Evolutionary conservation across 2,888 invertebrate genomes (phyloP), one percentile per base, ranked within the genome.

Genomic region (Drosophila eohydei): DNA sequence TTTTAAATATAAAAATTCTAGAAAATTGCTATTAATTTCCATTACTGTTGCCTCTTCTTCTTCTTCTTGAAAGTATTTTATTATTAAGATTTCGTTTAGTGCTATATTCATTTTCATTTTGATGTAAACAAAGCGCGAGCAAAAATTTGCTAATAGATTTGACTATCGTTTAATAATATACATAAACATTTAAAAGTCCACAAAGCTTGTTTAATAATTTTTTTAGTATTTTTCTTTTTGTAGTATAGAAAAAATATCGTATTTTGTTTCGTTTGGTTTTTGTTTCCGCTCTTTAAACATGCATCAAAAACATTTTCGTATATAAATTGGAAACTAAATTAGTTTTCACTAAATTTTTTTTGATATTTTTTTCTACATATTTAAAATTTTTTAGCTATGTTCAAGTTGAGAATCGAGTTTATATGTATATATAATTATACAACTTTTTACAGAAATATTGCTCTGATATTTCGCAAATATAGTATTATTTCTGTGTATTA

Each of bases 61-160:
- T 7, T 26, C 70, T 54, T 73, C 40, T 40, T 76, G 61, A 82
- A 80, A 80, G 72, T 82, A 71, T 59, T 71, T 78, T 69, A 62
- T 78, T 71, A 70, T 67, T 41, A 71, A 61, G 57, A 41, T 76
- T 63, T 58, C 11, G 38, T 52, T 70, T 55, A 61, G 28, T 8
- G 21, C 1, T 21, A 21, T 21, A 21, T 60, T 63, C 59, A 46
- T 62, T 64, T 26, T 36, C 61, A 21, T 44, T 40, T 44, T 60
- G 41, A 80, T 76, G 83, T 81, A 81, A 89, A 87, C 83, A 88
- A 91, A 91, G 91, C 90, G 88, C 87, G 89, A 90, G 91, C 91
- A 91, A 91, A 91, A 91, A 90, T 91, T 91, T 86, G 91, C 91
- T 91, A 91, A 90, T 90, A 90, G 86, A 89, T 89, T 89, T 88